Evolutionary conservation across 2,797 vertebrate species (phyloP).

Genomic region (Champsocephalus gunnari): DNA sequence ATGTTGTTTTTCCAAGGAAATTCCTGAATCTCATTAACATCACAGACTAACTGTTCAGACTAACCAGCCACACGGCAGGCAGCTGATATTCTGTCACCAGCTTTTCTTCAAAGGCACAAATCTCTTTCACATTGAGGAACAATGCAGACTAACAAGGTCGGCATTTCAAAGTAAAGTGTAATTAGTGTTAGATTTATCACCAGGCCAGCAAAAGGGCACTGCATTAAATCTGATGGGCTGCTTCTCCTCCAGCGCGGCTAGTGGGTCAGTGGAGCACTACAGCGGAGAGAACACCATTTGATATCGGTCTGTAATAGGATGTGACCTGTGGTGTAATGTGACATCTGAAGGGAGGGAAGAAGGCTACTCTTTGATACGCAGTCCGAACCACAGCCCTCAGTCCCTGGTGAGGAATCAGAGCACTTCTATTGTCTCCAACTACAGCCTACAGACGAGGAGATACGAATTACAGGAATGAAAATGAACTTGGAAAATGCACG

Average conservation of each 20-base stretch:
- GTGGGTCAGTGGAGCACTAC: constrained; percentile 37
- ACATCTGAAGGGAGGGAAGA: constrained; percentile 11
- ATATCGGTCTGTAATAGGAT: constrained; percentile 1
- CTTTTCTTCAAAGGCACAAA: constrained; percentile 5
- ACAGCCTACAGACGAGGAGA: not conserved
- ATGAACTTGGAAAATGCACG: not conserved
- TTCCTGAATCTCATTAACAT: constrained; percentile 2
- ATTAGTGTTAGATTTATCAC: constrained; percentile 30
- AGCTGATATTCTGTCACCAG: constrained; percentile 14
- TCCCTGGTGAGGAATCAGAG: constrained; percentile 15
- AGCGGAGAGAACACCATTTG: not conserved
- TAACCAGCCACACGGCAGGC: not conserved
- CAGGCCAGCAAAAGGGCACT: constrained; percentile 7
- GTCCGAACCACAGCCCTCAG: constrained; percentile 8
- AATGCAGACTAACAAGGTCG: constrained; percentile 27
- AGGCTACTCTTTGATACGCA: not conserved
- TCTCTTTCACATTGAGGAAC: constrained; percentile 15
- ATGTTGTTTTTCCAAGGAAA: constrained; percentile 5
- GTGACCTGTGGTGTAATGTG: constrained; percentile 28
- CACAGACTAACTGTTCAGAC: not conserved
- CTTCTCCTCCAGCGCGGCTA: constrained; percentile 8
- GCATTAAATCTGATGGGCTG: constrained; percentile 10
- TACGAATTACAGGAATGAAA: not conserved
- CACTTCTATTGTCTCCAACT: not conserved
- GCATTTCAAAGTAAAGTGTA: not conserved